Evolutionary conservation across 2,113 vertebrate species (phyloP).

Genomic region (Polyodon spathula): DNA sequence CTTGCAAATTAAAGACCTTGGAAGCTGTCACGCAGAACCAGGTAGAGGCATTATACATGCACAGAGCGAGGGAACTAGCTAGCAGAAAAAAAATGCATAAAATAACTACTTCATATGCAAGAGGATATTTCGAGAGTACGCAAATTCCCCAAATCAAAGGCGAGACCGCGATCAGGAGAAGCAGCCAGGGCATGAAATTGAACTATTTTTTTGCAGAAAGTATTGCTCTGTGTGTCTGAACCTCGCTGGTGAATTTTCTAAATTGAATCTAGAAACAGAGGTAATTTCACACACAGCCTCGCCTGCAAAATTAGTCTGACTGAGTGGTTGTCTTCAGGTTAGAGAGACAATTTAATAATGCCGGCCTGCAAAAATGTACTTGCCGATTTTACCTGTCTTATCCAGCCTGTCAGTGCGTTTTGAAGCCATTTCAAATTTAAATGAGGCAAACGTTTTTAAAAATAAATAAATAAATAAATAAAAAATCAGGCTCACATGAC

Average conservation of each 20-base stretch:
- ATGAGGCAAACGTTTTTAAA: too few relatives aligned
- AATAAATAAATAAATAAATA: too few relatives aligned
- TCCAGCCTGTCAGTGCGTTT: too few relatives aligned
- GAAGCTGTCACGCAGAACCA: not conserved
- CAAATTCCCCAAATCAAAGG: not conserved
- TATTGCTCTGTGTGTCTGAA: not conserved
- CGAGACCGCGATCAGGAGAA: not conserved
- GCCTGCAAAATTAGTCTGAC: too few relatives aligned
- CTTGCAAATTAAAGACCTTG: not conserved
- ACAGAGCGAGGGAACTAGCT: not conserved
- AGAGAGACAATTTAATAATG: too few relatives aligned
- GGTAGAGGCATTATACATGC: not conserved
- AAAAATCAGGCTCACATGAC: not conserved
- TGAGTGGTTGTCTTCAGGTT: too few relatives aligned
- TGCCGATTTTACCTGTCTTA: too few relatives aligned
- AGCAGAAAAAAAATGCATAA: slow-evolving; percentile 1
- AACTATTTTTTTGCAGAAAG: not conserved
- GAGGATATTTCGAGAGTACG: not conserved
- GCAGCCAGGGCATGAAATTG: not conserved
- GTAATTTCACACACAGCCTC: too few relatives aligned
- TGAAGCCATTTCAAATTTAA: too few relatives aligned
- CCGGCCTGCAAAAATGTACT: too few relatives aligned
- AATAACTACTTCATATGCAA: not conserved
- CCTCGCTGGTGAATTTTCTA: too few relatives aligned
- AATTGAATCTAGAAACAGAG: too few relatives aligned